Percentiles rank a stretch among this genome's conserved stretches.
Conservation (phyloP, 2,888 invertebrate species). For the Sepioteuthis lessoniana region DNA sequence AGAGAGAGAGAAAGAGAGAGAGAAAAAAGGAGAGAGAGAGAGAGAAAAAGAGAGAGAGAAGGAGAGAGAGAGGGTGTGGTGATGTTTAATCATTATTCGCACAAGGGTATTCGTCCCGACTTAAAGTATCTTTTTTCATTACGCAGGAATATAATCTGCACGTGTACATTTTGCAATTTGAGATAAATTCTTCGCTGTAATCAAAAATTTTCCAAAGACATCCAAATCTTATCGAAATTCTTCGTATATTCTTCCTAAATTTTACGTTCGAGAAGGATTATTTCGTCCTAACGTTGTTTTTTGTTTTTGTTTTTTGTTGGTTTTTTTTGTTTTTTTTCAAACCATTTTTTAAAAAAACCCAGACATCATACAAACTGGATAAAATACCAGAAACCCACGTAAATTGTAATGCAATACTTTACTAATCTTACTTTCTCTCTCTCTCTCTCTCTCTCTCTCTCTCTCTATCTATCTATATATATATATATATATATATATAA, state of each 20-base stretch:
- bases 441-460: too few relatives aligned
- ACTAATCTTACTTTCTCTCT: too few relatives aligned
- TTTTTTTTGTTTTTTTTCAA: background rate
- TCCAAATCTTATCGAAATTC: background rate
- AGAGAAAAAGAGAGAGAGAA: background rate
- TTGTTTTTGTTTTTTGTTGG: background rate
- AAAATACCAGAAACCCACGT: too few relatives aligned
- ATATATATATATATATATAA: too few relatives aligned
- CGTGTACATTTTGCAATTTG: background rate
- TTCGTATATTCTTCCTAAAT: background rate
- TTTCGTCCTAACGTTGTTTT: background rate
- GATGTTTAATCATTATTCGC: too few relatives aligned
- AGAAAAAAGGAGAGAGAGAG: too few relatives aligned
- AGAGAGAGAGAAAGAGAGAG: too few relatives aligned
- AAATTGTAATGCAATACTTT: too few relatives aligned
- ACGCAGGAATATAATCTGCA: background rate
- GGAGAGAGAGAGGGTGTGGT: background rate
- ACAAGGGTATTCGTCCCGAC: background rate
- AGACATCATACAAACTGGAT: too few relatives aligned
- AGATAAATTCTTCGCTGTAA: background rate
- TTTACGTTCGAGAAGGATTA: background rate
- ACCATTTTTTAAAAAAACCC: too few relatives aligned
- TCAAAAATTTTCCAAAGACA: background rate
- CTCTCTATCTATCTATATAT: too few relatives aligned
- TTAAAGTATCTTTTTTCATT: background rate